phyloP scores from a whole-genome alignment of 2,888 invertebrate genomes.

The Dendrolimus pini region DNA sequence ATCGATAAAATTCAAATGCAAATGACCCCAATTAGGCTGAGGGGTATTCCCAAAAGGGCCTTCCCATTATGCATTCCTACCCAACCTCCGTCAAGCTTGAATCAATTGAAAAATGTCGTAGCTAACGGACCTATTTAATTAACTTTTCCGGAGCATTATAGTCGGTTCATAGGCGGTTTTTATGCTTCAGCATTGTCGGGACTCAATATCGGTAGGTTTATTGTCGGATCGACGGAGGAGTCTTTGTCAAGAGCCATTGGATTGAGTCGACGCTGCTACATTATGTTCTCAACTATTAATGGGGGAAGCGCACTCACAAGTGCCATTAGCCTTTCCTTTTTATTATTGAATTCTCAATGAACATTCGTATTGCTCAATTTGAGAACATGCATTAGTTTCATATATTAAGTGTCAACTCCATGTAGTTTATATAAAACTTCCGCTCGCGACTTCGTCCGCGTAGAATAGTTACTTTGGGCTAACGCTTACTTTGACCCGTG shows the following conservation, averaged over 20 bases:
- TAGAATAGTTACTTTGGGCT: no score
- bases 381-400: no score
- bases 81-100: slow-evolving; percentile 24
- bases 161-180: slow-evolving; percentile 53
- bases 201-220: slow-evolving; percentile 63
- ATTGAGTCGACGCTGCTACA: not conserved
- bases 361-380: not conserved
- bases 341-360: not conserved
- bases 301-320: not conserved
- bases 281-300: not conserved
- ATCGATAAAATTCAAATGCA: not conserved
- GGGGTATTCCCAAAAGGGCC: slow-evolving; percentile 3
- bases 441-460: no score
- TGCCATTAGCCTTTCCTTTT: not conserved
- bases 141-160: slow-evolving; percentile 53
- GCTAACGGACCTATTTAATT: slow-evolving; percentile 57
- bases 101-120: slow-evolving; percentile 52
- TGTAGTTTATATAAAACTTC: no score
- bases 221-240: slow-evolving; percentile 41
- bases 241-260: not conserved
- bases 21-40: slow-evolving; percentile 1
- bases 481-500: no score
- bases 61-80: not conserved
- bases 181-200: slow-evolving; percentile 56
- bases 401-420: no score